Evolutionary conservation across 2,888 invertebrate species (phyloP).

Genomic region (Marasmarcha lunaedactyla): DNA sequence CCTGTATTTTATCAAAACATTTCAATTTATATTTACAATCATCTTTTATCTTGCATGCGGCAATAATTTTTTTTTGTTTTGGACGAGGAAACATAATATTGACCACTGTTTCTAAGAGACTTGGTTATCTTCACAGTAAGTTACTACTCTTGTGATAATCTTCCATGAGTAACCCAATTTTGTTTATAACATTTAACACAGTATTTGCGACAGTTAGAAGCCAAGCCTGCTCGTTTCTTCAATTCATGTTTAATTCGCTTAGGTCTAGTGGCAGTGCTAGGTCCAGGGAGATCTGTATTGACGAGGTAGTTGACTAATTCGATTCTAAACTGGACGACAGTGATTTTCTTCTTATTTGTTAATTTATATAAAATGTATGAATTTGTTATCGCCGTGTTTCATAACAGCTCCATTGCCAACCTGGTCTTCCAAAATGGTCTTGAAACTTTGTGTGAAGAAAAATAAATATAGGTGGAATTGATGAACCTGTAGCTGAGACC

Average conservation of each 20-base stretch:
- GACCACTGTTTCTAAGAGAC: background rate
- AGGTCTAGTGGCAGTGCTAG: conserved; percentile 12
- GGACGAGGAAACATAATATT: background rate
- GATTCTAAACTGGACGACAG: conserved; percentile 13
- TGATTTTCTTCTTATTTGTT: conserved; percentile 14
- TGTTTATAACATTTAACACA: conserved; percentile 11
- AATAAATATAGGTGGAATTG: conserved; percentile 11
- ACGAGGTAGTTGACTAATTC: conserved; percentile 12
- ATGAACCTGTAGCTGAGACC: conserved; percentile 9
- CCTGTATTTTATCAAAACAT: conserved; percentile 7
- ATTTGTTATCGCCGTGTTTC: conserved; percentile 1
- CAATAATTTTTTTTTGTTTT: background rate
- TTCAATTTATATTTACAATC: conserved; percentile 7
- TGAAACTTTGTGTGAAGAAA: conserved; percentile 8
- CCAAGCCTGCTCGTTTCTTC: conserved; percentile 6
- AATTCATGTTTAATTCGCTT: conserved; percentile 12
- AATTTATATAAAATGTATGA: conserved; percentile 12
- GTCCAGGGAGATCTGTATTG: conserved; percentile 5
- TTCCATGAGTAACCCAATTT: conserved; percentile 13
- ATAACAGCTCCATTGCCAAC: conserved; percentile 11
- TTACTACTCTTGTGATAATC: conserved; percentile 15
- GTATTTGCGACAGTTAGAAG: conserved; percentile 9
- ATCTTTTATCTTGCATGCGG: background rate
- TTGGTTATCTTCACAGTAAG: conserved; percentile 13
- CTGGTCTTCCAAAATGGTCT: conserved; percentile 11